These are phyloP conservation scores for Theonella swinhoei DNA, from an alignment of 37 sponge, comb jelly and placozoan genomes.

Conservation along the genomic window DNA sequence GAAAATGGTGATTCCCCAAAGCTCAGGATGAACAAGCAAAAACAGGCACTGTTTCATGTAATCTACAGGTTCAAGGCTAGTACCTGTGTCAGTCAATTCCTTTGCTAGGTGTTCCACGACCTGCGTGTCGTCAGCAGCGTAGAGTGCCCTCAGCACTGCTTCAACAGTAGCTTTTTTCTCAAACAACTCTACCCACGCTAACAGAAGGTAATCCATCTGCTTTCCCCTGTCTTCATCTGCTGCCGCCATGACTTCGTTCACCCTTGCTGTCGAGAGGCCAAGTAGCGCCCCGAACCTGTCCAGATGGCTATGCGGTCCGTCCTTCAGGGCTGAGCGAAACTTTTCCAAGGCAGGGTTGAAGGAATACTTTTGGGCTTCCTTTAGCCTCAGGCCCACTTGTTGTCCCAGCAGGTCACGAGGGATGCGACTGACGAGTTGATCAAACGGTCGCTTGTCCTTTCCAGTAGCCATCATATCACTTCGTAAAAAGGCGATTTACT, in stretches of 20 bases:
- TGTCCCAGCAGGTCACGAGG: neutral
- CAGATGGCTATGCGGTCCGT: neutral
- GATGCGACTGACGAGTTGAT: neutral
- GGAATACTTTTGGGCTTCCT: neutral
- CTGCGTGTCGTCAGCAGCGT: neutral
- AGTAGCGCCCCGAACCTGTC: neutral
- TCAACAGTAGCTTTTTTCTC: neutral
- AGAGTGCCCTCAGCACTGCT: neutral
- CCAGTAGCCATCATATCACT: neutral
- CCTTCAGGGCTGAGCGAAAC: neutral
- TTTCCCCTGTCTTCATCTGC: neutral
- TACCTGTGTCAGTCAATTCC: neutral
- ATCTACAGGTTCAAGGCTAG: neutral
- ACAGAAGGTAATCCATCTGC: neutral
- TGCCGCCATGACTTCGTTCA: neutral
- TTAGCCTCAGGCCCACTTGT: neutral
- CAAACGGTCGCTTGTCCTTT: neutral
- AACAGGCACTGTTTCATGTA: neutral
- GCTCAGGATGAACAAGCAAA: too few relatives aligned
- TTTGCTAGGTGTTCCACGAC: neutral
- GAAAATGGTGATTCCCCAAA: too few relatives aligned
- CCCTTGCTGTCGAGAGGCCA: neutral
- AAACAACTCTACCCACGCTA: neutral
- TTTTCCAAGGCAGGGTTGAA: neutral
- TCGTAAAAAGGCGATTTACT: too few relatives aligned